Conservation (phyloP, 2,888 invertebrate genomes). For the Lasioglossum figueresi region DNA sequence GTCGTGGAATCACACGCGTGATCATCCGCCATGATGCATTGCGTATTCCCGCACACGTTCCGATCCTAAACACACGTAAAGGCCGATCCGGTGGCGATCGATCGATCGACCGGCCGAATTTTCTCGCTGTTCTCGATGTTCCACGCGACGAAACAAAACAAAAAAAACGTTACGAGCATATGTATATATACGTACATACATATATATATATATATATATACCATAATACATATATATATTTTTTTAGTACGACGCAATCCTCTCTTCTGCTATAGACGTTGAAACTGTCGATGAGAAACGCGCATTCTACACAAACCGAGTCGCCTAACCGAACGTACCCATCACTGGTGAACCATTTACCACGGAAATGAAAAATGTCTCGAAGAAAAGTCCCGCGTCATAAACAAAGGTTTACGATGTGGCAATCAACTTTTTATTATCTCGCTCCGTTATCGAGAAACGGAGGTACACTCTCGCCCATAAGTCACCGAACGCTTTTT, state of each 20-base stretch:
- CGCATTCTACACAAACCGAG: conserved; percentile 1
- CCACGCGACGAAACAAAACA: conserved; percentile 25
- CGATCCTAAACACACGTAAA: background rate
- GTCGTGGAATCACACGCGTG: background rate
- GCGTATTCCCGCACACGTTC: background rate
- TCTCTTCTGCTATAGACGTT: conserved; percentile 50
- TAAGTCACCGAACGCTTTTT: too few species aligned
- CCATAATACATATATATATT: conserved; percentile 42
- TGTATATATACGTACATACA: conserved; percentile 29
- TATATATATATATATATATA: conserved; percentile 36
- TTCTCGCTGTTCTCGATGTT: conserved; percentile 48
- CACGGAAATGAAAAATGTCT: background rate
- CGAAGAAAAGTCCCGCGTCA: background rate
- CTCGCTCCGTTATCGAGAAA: background rate
- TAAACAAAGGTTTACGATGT: background rate
- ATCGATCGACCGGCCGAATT: conserved; percentile 26
- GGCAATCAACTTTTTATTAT: background rate
- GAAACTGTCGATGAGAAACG: conserved; percentile 23
- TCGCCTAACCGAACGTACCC: background rate
- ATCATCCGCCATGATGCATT: background rate
- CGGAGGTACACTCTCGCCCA: background rate
- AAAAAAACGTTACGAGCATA: conserved; percentile 20
- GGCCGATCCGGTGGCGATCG: background rate
- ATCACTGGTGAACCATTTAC: background rate
- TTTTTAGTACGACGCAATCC: conserved; percentile 56